Evolutionary conservation across 2,113 vertebrate genomes (phyloP), one percentile per base, ranked within the genome.

Genomic region (Pogonocichla stellata): DNA sequence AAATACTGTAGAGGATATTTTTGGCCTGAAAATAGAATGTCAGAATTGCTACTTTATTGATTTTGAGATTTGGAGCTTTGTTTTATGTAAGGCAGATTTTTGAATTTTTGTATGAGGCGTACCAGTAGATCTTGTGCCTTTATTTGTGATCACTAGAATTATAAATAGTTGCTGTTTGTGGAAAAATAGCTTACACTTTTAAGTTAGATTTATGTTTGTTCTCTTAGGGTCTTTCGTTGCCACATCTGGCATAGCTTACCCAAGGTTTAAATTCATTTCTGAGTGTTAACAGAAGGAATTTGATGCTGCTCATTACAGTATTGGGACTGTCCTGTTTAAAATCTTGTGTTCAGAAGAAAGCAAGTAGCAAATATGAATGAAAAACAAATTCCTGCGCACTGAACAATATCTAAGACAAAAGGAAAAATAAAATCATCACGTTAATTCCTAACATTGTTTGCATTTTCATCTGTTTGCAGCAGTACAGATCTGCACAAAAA

Each of bases 401-500:
- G 42, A 84, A 38, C 69, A 51, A 8, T 78, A 19, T 72, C 23
- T 51, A 71, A 80, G 26, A 64, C 33, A 91, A 71, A 88, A 66
- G 16, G 13, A 71, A 80, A 85, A 79, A 31, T 10, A 38, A 69
- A 69, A 80, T 38, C 6, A 31, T 67, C 5, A 28, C 23, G 28
- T 36, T n/a, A 25, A 80, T 78, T 87, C n/a, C 45, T 51, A 23
- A 43, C 10, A 19, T 0, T 0, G 36, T 36, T 36, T 36, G 8
- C 64, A 25, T 67, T 56, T 86, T 67, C 8, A 0, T 53, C 42
- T 66, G 19, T 71, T 75, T 75, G 31, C 34, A 71, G 80, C 24
- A 79, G 47, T 57, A 57, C 14, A 78, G 3, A 36, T 64, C 47
- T 90, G 73, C 34, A 62, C n/a, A 62, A 62, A 81, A 74, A 45